A percentile compares a stretch with the other conserved stretches of the same genome.
Evolutionary conservation across 2,797 vertebrate genomes (phyloP).

Genomic region (Hafferia zeledoni): DNA sequence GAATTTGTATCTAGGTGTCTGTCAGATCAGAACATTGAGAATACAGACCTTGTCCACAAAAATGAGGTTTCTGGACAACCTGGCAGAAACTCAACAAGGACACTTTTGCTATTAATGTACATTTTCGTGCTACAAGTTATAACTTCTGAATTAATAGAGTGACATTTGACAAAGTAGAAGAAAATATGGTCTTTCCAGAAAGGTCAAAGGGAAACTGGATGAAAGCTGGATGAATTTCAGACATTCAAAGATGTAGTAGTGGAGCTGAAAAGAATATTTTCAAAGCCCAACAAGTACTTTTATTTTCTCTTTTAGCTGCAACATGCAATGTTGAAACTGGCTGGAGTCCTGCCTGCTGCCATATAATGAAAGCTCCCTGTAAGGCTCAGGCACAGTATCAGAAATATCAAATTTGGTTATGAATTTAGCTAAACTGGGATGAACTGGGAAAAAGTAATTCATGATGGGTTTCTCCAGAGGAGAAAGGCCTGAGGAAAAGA

Average conservation of each 20-base stretch:
- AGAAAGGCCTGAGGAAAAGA: neutral
- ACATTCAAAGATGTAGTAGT: neutral
- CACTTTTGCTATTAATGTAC: neutral
- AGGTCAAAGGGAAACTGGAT: slow-evolving; percentile 10
- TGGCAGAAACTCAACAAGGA: neutral
- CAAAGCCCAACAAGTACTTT: slow-evolving; percentile 6
- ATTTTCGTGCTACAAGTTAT: neutral
- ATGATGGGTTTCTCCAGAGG: neutral
- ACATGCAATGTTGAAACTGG: neutral
- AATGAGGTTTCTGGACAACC: neutral
- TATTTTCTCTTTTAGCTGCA: slow-evolving; percentile 16
- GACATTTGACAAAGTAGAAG: slow-evolving; percentile 1
- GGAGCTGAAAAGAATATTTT: neutral
- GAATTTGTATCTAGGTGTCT: neutral
- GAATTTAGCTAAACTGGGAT: neutral
- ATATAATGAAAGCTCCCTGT: slow-evolving; percentile 1
- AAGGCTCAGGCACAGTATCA: neutral
- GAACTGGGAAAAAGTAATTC: neutral
- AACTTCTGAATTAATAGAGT: neutral
- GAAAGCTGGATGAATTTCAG: slow-evolving; percentile 6
- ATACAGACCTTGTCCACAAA: neutral
- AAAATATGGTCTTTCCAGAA: neutral
- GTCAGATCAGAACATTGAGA: neutral
- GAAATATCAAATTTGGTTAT: neutral
- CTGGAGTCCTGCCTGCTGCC: neutral